Percentiles rank a stretch among this genome's conserved stretches.
phyloP scores from a whole-genome alignment of 2,888 invertebrate species.

The Cepaea hortensis region DNA sequence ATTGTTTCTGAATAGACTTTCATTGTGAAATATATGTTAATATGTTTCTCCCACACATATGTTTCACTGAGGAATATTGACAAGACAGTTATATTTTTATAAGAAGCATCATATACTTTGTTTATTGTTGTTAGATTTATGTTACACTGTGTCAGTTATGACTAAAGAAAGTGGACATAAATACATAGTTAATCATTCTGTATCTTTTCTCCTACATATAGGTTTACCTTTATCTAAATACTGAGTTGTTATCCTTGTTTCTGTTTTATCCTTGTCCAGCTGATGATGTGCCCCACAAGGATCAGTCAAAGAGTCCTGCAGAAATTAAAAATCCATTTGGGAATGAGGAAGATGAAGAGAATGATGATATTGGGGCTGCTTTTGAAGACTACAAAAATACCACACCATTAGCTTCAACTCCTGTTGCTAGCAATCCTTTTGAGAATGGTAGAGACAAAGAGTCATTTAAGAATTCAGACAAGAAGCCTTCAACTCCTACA shows the following conservation, averaged over 20 bases:
- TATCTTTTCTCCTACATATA: too few relatives aligned
- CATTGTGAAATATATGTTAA: too few relatives aligned
- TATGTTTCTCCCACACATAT: too few relatives aligned
- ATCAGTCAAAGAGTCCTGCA: conserved; percentile 3
- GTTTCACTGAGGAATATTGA: too few relatives aligned
- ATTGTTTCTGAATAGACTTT: too few relatives aligned
- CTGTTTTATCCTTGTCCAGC: conserved; percentile 23
- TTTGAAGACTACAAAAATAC: conserved; percentile 35
- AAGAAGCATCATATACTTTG: too few relatives aligned
- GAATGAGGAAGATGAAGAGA: conserved; percentile 56
- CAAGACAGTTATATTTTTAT: too few relatives aligned
- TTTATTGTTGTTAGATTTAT: too few relatives aligned
- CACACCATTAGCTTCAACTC: not conserved
- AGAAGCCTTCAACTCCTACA: not conserved
- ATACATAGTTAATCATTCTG: too few relatives aligned
- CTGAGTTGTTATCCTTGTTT: not conserved
- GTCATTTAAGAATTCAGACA: conserved; percentile 1
- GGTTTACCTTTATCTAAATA: too few relatives aligned
- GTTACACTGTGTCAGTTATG: too few relatives aligned
- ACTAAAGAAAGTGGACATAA: too few relatives aligned
- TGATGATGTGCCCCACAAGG: conserved; percentile 28
- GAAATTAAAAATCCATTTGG: conserved; percentile 63
- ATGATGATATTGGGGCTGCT: conserved; percentile 47
- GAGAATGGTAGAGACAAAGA: conserved; percentile 9
- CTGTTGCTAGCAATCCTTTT: conserved; percentile 34